Base-by-base conservation (phyloP, 2,113 vertebrate species). In the Caracal caracal region DNA sequence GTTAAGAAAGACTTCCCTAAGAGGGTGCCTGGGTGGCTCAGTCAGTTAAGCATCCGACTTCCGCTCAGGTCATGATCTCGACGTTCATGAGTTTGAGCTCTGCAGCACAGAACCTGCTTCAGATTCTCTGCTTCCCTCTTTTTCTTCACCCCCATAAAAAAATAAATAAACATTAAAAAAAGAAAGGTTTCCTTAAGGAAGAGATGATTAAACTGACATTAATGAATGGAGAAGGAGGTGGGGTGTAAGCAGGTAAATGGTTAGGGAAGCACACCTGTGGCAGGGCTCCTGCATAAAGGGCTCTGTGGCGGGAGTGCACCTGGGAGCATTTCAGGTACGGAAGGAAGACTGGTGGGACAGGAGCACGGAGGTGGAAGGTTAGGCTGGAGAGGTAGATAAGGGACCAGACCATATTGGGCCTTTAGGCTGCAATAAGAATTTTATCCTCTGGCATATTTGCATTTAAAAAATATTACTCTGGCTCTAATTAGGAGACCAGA, bases 401-500 rank as follows among this genome's bases (percentile, higher is more conserved):
- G 33, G 15, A 13, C 61, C 40, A 75, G 90, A 59, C 79, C 47
- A 20, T 81, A 35, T n/a, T 83, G 65, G 71, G 61, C 59, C 59
- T 78, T 93, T 43, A 78, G n/a, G n/a, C 47, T 66, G 61, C 59
- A 78, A 43, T 73, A 86, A 65, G 91, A 56, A 43, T 68, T 66
- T 33, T 78, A 28, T 66, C 47, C 63, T 40, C 15, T 43, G 30
- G 37, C 82, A 51, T 33, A 43, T 68, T 88, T 75, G 61, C 37
- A 51, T 91, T 80, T 91, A 68, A 78, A 82, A 92, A 94, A 70
- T 84, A 70, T 11, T 68, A 68, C 37, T 83, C 30, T 63, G n/a
- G 28, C 12, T 84, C 15, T 43, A 71, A 33, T 11, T 33, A 65
- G 26, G 40, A 93, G 6, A 40, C 10, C 33, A 93, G n/a, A 78